A percentile compares a stretch with the other conserved stretches of the same genome.
Conservation (phyloP, 1,140 invertebrate species). For the Pollicipes pollicipes region DNA sequence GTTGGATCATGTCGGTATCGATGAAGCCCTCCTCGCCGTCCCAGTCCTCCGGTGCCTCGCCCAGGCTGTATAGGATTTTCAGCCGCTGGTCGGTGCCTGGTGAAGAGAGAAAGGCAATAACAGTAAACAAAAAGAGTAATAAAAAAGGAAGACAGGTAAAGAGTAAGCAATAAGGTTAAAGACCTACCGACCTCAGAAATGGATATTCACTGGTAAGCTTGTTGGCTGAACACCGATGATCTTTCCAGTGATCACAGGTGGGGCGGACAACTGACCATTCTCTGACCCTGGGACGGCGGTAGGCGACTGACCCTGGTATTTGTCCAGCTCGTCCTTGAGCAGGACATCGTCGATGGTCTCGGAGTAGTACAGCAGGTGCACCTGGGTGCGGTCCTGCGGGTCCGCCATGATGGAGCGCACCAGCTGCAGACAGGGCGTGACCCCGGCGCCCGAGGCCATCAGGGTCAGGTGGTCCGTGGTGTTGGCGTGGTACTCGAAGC, state of each 20-base stretch:
- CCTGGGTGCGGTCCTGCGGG: constrained; percentile 12
- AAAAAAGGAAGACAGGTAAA: no score
- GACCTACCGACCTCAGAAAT: no score
- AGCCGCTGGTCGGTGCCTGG: constrained; percentile 10
- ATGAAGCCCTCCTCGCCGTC: constrained; percentile 16
- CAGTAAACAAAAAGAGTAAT: no score
- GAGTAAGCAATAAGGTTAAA: neutral
- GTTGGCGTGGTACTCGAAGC: constrained; percentile 17
- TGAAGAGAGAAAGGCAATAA: neutral
- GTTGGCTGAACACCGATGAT: no score
- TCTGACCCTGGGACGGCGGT: no score
- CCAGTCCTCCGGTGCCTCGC: constrained; percentile 12
- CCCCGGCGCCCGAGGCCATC: constrained; percentile 18
- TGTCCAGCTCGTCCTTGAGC: constrained; percentile 17
- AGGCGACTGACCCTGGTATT: constrained; percentile 12
- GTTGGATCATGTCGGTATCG: constrained; percentile 12
- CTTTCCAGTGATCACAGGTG: no score
- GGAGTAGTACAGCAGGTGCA: constrained; percentile 16
- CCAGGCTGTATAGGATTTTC: constrained; percentile 11
- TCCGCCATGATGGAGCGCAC: constrained; percentile 15
- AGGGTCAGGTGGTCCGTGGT: constrained; percentile 13
- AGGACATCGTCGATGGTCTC: constrained; percentile 17
- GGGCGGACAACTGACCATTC: no score
- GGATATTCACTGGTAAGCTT: no score
- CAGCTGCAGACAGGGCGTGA: constrained; percentile 19